phyloP scores from a whole-genome alignment of 2,797 vertebrate genomes.

The Mormyrops boulengeri region DNA sequence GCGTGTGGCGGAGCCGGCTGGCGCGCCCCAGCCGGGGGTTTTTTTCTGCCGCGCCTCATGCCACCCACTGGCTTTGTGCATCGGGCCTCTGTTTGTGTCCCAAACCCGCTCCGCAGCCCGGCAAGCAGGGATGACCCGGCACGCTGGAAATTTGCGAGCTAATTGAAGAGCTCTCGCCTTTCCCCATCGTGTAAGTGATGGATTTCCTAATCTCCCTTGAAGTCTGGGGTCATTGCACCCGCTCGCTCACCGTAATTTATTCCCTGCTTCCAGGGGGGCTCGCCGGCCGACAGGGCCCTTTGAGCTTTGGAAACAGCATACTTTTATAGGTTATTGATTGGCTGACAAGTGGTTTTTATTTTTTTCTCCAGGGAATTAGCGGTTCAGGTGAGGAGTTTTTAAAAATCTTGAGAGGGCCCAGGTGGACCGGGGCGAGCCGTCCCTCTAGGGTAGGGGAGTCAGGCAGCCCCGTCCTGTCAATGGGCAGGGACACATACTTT shows the following conservation, averaged over 20 bases:
- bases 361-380: not conserved
- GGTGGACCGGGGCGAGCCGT: not conserved
- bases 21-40: not conserved
- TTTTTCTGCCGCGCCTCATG: not conserved
- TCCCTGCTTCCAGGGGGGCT: constrained; percentile 6
- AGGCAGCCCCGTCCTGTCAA: not conserved
- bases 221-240: constrained; percentile 33
- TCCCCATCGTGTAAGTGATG: constrained; percentile 16
- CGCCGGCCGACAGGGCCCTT: not conserved
- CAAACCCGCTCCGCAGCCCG: not conserved
- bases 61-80: not conserved
- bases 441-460: not conserved
- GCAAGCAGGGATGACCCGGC: not conserved
- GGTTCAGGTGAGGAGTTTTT: not conserved
- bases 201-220: constrained; percentile 12
- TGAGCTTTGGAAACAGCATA: constrained; percentile 1
- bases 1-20: not conserved
- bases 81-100: not conserved
- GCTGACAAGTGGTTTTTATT: constrained; percentile 12
- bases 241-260: constrained; percentile 39
- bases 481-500: not conserved
- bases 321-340: constrained; percentile 8
- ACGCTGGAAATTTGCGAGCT: not conserved
- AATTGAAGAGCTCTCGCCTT: not conserved
- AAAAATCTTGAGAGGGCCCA: not conserved